phyloP scores from a whole-genome alignment of 2,797 vertebrate species.

The Psittacula echo region DNA sequence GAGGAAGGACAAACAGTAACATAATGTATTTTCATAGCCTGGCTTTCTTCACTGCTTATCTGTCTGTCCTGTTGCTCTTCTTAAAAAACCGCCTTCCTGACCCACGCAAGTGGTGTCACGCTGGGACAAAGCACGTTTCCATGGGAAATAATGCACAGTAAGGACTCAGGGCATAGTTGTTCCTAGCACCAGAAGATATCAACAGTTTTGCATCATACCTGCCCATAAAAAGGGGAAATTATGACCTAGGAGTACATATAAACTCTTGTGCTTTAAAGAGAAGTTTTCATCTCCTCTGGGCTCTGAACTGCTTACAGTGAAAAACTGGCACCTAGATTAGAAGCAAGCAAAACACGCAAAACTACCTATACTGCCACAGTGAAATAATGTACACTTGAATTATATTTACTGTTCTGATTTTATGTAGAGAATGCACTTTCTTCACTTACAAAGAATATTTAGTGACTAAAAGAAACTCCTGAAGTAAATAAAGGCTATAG shows the following conservation, averaged over 20 bases:
- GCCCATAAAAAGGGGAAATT: neutral
- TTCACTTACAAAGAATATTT: neutral
- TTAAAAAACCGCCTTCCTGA: neutral
- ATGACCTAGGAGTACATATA: neutral
- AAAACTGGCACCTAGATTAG: neutral
- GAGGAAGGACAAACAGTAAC: neutral
- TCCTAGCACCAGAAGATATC: neutral
- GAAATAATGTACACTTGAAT: neutral
- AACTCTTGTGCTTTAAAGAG: neutral
- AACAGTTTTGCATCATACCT: neutral
- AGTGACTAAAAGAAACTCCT: neutral
- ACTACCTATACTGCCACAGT: neutral
- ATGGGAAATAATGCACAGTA: neutral
- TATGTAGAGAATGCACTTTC: neutral
- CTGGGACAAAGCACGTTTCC: neutral
- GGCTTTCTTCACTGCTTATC: neutral
- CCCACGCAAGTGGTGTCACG: neutral
- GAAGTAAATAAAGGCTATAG: neutral
- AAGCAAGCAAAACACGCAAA: neutral
- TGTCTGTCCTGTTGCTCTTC: neutral
- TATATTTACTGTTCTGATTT: constrained; percentile 1
- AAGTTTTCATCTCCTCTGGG: neutral
- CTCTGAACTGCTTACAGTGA: neutral
- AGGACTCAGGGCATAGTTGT: neutral
- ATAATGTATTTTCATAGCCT: neutral